Conservation (phyloP, 2,113 vertebrate genomes). For the Chaetops frenatus region DNA sequence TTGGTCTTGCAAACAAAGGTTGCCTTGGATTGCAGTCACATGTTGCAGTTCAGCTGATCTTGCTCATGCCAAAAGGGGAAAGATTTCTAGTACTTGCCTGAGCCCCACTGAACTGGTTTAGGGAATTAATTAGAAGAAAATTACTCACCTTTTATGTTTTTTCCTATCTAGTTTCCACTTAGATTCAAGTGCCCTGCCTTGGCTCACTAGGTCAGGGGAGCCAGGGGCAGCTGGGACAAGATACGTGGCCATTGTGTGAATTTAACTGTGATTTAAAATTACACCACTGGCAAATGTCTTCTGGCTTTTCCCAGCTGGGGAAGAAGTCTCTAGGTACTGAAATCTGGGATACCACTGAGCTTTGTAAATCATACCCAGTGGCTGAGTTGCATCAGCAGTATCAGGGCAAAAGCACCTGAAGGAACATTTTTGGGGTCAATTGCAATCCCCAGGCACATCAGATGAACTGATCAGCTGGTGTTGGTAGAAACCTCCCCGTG, state of each 20-base stretch:
- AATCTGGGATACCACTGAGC: background rate
- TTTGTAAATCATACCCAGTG: background rate
- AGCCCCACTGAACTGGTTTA: constrained; percentile 42
- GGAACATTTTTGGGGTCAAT: background rate
- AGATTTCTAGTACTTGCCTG: constrained; percentile 34
- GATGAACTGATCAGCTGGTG: background rate
- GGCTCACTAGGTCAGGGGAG: background rate
- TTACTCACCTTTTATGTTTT: background rate
- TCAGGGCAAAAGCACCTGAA: background rate
- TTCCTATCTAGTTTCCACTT: background rate
- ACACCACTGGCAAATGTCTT: background rate
- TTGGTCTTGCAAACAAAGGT: constrained; percentile 44
- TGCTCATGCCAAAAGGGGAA: background rate
- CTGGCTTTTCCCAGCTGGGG: background rate
- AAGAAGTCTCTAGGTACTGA: background rate
- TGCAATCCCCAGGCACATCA: background rate
- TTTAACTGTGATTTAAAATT: background rate
- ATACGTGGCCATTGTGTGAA: background rate
- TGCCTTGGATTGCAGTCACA: constrained; percentile 52
- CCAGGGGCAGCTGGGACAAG: background rate
- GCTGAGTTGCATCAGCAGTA: background rate
- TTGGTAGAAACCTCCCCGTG: background rate
- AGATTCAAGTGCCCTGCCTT: background rate
- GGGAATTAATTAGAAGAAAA: constrained; percentile 26
- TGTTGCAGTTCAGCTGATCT: constrained; percentile 54